Evolutionary conservation across 1,140 invertebrate genomes (phyloP).

Genomic region (Pseudomyrmex cubaensis): DNA sequence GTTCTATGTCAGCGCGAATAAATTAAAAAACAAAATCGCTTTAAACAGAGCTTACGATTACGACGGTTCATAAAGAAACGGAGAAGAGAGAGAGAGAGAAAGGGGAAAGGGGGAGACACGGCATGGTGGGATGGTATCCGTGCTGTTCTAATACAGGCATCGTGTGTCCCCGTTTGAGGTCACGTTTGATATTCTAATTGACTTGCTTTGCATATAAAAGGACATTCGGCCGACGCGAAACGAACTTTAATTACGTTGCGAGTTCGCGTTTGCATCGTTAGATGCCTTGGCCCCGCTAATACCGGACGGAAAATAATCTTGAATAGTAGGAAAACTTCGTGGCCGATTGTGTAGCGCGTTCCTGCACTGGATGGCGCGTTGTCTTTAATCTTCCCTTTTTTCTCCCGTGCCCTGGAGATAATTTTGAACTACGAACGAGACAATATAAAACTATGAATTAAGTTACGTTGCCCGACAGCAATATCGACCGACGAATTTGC

Average conservation of each 20-base stretch:
- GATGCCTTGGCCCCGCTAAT: conserved; percentile 43
- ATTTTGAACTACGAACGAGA: conserved; percentile 32
- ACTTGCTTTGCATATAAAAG: conserved; percentile 81
- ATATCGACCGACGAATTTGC: not conserved
- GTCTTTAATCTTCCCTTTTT: conserved; percentile 45
- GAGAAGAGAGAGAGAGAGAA: not conserved
- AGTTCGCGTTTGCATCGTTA: conserved; percentile 59
- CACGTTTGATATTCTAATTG: conserved; percentile 82
- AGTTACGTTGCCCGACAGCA: conserved; percentile 10
- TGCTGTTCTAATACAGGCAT: conserved; percentile 66
- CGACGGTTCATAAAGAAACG: conserved; percentile 37
- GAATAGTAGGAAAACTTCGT: conserved; percentile 56
- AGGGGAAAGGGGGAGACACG: not conserved
- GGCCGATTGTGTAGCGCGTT: too few species aligned
- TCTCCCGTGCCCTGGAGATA: not conserved
- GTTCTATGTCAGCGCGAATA: conserved; percentile 36
- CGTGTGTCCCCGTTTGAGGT: conserved; percentile 75
- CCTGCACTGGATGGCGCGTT: not conserved
- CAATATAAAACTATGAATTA: conserved; percentile 49
- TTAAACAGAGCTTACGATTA: conserved; percentile 60
- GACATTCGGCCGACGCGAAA: conserved; percentile 74
- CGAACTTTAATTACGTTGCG: conserved; percentile 77
- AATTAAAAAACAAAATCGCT: conserved; percentile 42
- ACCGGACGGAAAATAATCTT: conserved; percentile 54
- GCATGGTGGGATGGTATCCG: conserved; percentile 38